Base-by-base conservation (phyloP, 2,888 invertebrate species). In the Xestia rhomboidea region DNA sequence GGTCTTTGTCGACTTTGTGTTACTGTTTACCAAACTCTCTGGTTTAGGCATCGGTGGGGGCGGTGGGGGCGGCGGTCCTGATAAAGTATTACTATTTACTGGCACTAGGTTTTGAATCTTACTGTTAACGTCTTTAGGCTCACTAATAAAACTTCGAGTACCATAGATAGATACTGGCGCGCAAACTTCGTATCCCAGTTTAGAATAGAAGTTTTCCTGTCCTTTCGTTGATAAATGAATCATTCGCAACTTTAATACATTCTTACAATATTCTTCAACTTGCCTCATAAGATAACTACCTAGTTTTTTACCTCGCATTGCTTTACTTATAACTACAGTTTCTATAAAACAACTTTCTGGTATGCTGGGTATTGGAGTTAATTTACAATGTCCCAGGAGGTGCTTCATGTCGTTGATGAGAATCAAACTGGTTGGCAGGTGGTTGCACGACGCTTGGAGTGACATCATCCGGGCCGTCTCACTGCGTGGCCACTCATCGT, bases 401-500 rank as follows among this genome's bases (percentile, higher is more conserved):
- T 95, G 91, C 83, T 95, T 95, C 86, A 94, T 93, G 73, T 93
- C 92, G 78, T 97, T 95, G 77, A 98, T 94, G 81, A 98, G 95
- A 88, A 98, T 97, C 89, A 98, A 96, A 93, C 97, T 98, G 62
- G 98, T 98, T 38, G 98, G 98, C 89, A 98, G 96, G 73, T 95
- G 94, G 91, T 98, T 98, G 90, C 98, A 97, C 0, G 98, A 98
- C 60, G 97, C 97, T 92, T 97, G 97, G 70, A 99, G 94, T 71
- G 98, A 98, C 93, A 97, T 97, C 96, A 98, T 97, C 90, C 99
- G 97, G 77, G 98, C 98, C 57, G 98, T 98, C 93, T 98, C 97
- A 90, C 98, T 98, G 89, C 98, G 97, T 83, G 98, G 98, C 99
- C 99, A 99, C 97, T 99, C 98, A n/a, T 98, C 97, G 93, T 99